phyloP scores from a whole-genome alignment of 2,113 vertebrate species.

The Bambusicola thoracicus region DNA sequence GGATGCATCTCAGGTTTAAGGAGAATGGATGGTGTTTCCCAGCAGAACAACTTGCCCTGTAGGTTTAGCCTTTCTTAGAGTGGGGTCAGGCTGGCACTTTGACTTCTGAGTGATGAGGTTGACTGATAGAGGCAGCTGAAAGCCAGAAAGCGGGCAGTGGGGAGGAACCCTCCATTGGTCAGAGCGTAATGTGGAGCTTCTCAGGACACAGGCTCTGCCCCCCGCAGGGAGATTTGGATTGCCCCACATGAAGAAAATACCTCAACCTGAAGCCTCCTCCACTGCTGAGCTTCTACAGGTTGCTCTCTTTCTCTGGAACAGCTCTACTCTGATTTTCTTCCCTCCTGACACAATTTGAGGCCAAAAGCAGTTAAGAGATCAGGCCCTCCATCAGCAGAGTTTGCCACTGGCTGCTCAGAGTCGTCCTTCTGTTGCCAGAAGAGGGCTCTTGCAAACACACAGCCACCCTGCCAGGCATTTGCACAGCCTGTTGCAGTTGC shows the following conservation, averaged over 20 bases:
- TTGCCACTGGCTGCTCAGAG: background rate
- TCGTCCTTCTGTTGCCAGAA: background rate
- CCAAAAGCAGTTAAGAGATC: background rate
- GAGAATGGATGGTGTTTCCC: background rate
- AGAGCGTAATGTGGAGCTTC: fast-evolving
- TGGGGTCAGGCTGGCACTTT: background rate
- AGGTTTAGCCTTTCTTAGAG: background rate
- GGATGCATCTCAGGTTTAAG: background rate
- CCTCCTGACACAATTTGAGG: background rate
- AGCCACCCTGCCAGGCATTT: background rate
- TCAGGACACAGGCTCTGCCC: background rate
- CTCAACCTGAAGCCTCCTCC: background rate
- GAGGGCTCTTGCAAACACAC: background rate
- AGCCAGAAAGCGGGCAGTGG: background rate
- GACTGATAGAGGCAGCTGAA: background rate
- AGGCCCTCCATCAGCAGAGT: background rate
- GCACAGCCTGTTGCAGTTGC: background rate
- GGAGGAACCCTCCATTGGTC: fast-evolving
- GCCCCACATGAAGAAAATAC: background rate
- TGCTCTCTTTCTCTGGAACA: background rate
- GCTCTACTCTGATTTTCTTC: background rate
- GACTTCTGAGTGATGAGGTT: background rate
- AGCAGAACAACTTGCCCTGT: background rate
- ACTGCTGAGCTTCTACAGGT: background rate
- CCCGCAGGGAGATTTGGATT: background rate